A percentile compares a stretch with the other conserved stretches of the same genome.
These are phyloP conservation scores for Automeris io DNA, from an alignment of 2,888 invertebrate genomes.

Conservation along the genomic window DNA sequence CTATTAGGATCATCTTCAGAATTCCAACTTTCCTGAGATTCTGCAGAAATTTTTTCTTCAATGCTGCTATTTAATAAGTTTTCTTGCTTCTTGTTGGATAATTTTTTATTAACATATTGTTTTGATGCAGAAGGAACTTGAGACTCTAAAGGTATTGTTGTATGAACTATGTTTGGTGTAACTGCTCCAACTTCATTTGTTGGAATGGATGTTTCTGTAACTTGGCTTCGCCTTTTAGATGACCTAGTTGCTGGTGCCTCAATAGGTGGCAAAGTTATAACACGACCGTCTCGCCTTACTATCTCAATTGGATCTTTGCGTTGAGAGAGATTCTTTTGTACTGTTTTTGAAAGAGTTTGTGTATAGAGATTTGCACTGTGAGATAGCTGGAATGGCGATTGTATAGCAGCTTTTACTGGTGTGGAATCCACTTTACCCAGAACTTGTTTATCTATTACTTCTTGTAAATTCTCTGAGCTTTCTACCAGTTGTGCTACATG, in stretches of 20 bases:
- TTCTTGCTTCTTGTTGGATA: constrained; percentile 46
- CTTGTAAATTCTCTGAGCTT: constrained; percentile 81
- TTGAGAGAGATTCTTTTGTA: constrained; percentile 34
- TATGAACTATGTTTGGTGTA: constrained; percentile 28
- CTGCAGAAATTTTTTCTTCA: constrained; percentile 62
- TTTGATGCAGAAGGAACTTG: constrained; percentile 43
- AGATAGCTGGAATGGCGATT: constrained; percentile 30
- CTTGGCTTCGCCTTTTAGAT: constrained; percentile 80
- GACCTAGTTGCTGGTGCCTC: constrained; percentile 89
- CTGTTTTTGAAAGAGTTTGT: constrained; percentile 42
- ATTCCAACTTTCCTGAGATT: constrained; percentile 81
- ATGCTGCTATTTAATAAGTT: constrained; percentile 24
- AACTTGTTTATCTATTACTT: constrained; percentile 83
- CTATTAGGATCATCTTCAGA: constrained; percentile 96
- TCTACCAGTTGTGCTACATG: constrained; percentile 85
- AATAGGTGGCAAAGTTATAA: constrained; percentile 87
- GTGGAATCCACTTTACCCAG: constrained; percentile 64
- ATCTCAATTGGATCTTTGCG: constrained; percentile 83
- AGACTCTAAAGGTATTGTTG: constrained; percentile 43
- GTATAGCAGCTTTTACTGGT: constrained; percentile 29
- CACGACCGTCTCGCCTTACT: constrained; percentile 83
- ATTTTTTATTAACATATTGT: constrained; percentile 58
- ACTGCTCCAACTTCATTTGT: constrained; percentile 20
- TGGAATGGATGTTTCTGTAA: constrained; percentile 28
- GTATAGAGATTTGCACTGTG: constrained; percentile 34